Base-by-base conservation (phyloP, 2,113 vertebrate species). In the Morone chrysops region DNA sequence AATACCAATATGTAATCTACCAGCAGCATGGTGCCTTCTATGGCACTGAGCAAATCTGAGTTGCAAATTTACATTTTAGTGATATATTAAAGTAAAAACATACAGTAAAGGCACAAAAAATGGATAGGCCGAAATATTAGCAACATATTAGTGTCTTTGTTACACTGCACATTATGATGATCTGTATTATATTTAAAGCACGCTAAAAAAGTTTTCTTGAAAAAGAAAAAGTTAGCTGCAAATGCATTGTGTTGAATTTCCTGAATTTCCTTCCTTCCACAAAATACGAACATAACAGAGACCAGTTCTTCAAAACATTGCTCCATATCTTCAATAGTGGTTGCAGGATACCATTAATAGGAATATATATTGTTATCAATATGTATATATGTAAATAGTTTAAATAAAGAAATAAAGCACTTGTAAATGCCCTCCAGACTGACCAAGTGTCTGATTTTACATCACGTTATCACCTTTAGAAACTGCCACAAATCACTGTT, bases 1-100 rank as follows among this genome's bases (percentile, higher is more conserved):
- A 76, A 81, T 40, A 57, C 47, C 25, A 57, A 53, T n/a, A 78
- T 38, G 60, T 73, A 63, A 45, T 50, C 43, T 18, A 75, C 41
- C 53, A 75, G 69, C 73, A 70, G 41, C 66, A 47, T 1, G 60
- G 40, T 20, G 22, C 17, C 59, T 14, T 70, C 62, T 22, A 12
- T 13, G 79, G 14, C 62, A 12, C 22, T 25, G 43, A 53, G 43
- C 31, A 70, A 80, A 56, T 73, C 69, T 48, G 40, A 59, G 38
- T 22, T 82, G 57, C 41, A 13, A 47, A 67, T 60, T 9, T 8
- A 11, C 22, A 53, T 57, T 73, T 43, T 45, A 5, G 5, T 50
- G n/a, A 36, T 72, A 25, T 22, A 4, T 14, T 43, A 16, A 17
- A 4, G 11, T 31, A 18, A 60, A 60, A 54, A 6, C 18, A 51